Base-by-base conservation (phyloP, 1,140 invertebrate genomes). In the Microplitis demolitor region DNA sequence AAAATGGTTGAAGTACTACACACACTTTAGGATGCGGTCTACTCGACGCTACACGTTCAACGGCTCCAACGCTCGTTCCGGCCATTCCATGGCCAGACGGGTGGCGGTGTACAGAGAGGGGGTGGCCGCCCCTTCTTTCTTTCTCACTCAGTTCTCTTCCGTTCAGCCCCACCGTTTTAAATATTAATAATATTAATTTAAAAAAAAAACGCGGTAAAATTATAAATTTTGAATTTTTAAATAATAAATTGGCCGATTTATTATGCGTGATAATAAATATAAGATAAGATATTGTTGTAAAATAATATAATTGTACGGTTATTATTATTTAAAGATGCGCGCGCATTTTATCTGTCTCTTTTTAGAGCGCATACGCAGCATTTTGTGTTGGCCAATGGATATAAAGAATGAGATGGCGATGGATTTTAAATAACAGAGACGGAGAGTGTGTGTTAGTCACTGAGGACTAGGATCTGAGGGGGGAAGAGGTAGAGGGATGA, bases 41-140 rank as follows among this genome's bases (percentile, higher is more conserved):
- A 85, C 83, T 84, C 84, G 84, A 85, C 83, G 83, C 84, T 85
- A 85, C 39, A 45, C 80, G 83, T 79, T 84, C 82, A 81, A 84
- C 76, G 72, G 76, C 73, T 76, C 24, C 75, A 74, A 76, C 78
- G 83, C 84, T 84, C 84, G 84, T 84, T 86, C 85, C 82, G 83
- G 75, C 78, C 80, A 83, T 83, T 81, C 74, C 78, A 75, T 76
- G 77, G 71, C 70, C 66, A 76, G 70, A 75, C 71, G 72, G 78
- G 77, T 73, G 80, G 79, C 78, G 76, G 78, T 74, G 79, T 72
- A 79, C 78, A 78, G 80, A 81, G 79, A 80, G 77, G 75, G 78
- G 78, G 79, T 74, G 77, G 78, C 71, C 69, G 73, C 66, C 76
- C 79, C 77, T 80, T 79, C 73, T 77, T 82, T 82, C 78, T 76